Conservation (phyloP, 2,888 invertebrate genomes). For the Dasypogon diadema region DNA sequence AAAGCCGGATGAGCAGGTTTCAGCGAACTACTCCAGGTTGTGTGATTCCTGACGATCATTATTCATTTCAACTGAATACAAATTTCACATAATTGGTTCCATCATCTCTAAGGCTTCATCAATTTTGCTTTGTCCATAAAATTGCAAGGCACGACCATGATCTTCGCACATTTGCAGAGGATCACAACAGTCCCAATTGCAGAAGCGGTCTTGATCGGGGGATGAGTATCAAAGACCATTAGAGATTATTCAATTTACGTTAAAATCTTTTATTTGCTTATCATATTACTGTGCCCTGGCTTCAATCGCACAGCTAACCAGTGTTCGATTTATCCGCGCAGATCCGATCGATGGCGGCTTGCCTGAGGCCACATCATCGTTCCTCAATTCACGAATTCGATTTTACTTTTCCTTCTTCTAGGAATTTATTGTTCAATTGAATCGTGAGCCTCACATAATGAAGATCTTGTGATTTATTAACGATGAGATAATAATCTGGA, state of each 20-base stretch:
- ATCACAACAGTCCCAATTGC: conserved; percentile 26
- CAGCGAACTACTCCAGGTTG: neutral
- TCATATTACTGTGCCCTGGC: neutral
- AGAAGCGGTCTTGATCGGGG: conserved; percentile 15
- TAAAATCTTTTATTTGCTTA: conserved; percentile 33
- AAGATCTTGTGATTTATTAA: conserved; percentile 43
- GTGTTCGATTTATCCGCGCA: conserved; percentile 13
- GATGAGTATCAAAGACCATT: conserved; percentile 32
- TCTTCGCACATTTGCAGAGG: conserved; percentile 27
- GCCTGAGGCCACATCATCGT: conserved; percentile 12
- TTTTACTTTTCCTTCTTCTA: conserved; percentile 39
- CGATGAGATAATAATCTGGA: conserved; percentile 21
- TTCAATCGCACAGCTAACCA: conserved; percentile 14
- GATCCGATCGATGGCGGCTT: conserved; percentile 1
- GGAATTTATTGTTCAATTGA: conserved; percentile 39
- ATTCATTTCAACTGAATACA: conserved; percentile 27
- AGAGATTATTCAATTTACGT: conserved; percentile 45
- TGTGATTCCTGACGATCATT: conserved; percentile 3
- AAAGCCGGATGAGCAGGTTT: neutral
- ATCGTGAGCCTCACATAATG: conserved; percentile 38
- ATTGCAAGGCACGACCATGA: conserved; percentile 21
- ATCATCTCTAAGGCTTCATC: conserved; percentile 23
- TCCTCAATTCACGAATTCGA: conserved; percentile 45
- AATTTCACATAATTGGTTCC: conserved; percentile 37
- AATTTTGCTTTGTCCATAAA: conserved; percentile 36